phyloP scores from a whole-genome alignment of 1,140 invertebrate genomes.

The Ips typographus region DNA sequence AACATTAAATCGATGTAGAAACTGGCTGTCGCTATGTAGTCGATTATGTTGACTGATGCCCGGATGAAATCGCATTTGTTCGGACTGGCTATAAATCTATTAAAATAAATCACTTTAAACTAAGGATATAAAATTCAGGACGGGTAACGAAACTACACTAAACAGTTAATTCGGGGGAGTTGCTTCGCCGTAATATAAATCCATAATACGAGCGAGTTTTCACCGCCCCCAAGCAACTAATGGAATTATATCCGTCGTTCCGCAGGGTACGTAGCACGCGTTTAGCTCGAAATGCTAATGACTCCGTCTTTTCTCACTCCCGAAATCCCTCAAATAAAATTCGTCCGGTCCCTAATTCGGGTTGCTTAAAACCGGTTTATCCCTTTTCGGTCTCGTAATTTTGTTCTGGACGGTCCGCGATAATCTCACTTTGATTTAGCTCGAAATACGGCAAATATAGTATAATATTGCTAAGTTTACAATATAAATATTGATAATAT shows the following conservation, averaged over 20 bases:
- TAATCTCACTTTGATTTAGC: no score
- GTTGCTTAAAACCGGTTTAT: neutral
- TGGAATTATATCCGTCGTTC: neutral
- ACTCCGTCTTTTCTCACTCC: neutral
- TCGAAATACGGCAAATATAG: no score
- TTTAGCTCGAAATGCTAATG: neutral
- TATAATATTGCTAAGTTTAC: no score
- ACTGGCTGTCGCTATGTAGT: conserved; percentile 97
- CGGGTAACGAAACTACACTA: no score
- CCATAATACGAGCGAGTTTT: no score
- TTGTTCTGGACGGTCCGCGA: no score
- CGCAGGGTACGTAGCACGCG: neutral
- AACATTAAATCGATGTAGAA: conserved; percentile 93
- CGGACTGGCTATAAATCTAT: conserved; percentile 88
- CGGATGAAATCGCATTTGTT: conserved; percentile 91
- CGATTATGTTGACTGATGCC: conserved; percentile 95
- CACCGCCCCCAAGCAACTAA: neutral
- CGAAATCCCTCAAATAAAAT: neutral
- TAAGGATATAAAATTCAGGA: neutral
- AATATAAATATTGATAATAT: no score
- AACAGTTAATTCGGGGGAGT: no score
- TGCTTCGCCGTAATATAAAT: no score
- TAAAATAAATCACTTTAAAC: neutral
- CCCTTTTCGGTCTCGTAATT: no score
- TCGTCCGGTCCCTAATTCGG: neutral